A percentile compares a stretch with the other conserved stretches of the same genome.
Evolutionary conservation across 2,113 vertebrate genomes (phyloP).

Genomic region (Puma concolor): DNA sequence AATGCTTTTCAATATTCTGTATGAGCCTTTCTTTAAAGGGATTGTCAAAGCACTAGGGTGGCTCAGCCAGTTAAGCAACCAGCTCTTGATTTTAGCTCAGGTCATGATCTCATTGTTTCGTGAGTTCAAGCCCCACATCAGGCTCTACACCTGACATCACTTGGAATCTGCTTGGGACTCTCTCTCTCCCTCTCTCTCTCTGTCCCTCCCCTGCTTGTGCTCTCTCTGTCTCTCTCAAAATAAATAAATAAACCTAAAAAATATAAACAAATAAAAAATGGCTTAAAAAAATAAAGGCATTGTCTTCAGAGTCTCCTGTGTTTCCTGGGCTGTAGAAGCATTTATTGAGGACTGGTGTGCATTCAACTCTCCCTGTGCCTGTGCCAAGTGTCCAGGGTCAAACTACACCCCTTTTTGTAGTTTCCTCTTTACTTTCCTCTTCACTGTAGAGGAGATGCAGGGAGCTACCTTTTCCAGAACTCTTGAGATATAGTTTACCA

Average conservation of each 20-base stretch:
- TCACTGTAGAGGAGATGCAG: background rate
- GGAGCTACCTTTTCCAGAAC: background rate
- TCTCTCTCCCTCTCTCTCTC: too few species aligned
- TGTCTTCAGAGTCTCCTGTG: background rate
- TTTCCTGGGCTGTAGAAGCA: background rate
- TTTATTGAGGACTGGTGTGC: accelerated
- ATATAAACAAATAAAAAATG: too few species aligned
- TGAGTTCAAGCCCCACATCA: too few species aligned
- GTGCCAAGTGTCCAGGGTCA: background rate
- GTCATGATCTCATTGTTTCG: too few species aligned
- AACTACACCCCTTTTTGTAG: background rate
- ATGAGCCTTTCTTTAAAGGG: background rate
- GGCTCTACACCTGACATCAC: too few species aligned
- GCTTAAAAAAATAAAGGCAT: background rate
- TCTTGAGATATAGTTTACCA: background rate
- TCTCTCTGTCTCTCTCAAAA: too few species aligned
- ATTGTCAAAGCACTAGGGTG: background rate
- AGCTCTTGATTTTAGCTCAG: too few species aligned
- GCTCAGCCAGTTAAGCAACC: too few species aligned
- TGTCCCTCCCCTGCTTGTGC: too few species aligned
- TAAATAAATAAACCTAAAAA: too few species aligned
- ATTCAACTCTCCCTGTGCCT: background rate
- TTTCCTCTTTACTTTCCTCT: background rate
- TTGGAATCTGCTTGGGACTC: too few species aligned
- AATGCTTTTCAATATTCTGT: background rate